Evolutionary conservation across 2,888 invertebrate genomes (phyloP).

Genomic region (Cheilosia variabilis): DNA sequence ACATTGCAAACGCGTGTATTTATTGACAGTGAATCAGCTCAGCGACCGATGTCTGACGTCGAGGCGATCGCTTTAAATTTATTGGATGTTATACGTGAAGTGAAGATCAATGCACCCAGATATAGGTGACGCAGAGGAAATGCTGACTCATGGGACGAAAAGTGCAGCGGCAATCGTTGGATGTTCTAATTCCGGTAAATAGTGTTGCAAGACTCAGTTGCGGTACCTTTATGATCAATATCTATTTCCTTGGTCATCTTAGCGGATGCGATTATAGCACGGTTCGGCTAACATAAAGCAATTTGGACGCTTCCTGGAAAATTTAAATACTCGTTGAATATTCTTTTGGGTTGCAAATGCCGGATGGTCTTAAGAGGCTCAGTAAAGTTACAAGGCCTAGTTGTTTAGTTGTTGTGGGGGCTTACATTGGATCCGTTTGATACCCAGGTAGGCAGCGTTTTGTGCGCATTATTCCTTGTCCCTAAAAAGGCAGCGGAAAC

Average conservation of each 20-base stretch:
- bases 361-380: too few species aligned
- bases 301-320: too few species aligned
- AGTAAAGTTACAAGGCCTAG: too few species aligned
- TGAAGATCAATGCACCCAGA: constrained; percentile 11
- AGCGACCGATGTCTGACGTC: constrained; percentile 1
- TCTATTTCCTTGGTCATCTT: not conserved
- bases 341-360: too few species aligned
- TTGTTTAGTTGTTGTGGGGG: too few species aligned
- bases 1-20: constrained; percentile 27
- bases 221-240: not conserved
- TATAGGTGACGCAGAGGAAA: constrained; percentile 8
- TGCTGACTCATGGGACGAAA: not conserved
- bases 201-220: not conserved
- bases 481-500: too few species aligned
- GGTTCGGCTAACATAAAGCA: too few species aligned
- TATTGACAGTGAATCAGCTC: constrained; percentile 19
- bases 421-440: too few species aligned
- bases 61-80: constrained; percentile 38
- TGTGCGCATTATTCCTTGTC: too few species aligned
- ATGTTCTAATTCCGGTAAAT: constrained; percentile 31
- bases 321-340: too few species aligned
- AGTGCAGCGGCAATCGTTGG: constrained; percentile 10
- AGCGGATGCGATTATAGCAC: too few species aligned
- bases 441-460: too few species aligned
- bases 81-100: constrained; percentile 8